Evolutionary conservation across 2,888 invertebrate genomes (phyloP).

Genomic region (Callyntrura guangdongensis): DNA sequence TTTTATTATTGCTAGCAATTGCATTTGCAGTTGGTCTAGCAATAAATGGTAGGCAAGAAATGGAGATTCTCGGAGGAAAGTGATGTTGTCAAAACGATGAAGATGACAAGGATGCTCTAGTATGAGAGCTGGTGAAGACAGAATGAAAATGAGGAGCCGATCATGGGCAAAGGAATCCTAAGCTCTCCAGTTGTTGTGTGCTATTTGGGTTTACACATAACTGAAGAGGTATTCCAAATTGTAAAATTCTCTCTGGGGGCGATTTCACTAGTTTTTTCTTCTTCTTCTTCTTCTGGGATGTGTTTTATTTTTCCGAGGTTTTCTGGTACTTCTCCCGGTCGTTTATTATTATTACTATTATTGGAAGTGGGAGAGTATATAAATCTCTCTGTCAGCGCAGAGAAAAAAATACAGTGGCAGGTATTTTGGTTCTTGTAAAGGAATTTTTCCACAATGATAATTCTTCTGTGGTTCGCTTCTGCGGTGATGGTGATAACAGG

Average conservation of each 20-base stretch:
- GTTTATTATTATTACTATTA: background rate
- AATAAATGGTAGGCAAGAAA: too few relatives aligned
- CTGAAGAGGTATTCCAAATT: constrained; percentile 64
- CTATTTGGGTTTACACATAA: constrained; percentile 64
- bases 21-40: constrained; percentile 66
- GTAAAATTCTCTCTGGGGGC: constrained; percentile 48
- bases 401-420: background rate
- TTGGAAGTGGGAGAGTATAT: too few relatives aligned
- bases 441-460: too few relatives aligned
- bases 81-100: too few relatives aligned
- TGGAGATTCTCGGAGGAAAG: too few relatives aligned
- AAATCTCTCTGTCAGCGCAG: too few relatives aligned
- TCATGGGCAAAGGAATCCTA: too few relatives aligned
- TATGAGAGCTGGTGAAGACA: background rate
- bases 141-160: background rate
- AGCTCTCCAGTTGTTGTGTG: constrained; percentile 32
- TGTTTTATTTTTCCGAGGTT: background rate
- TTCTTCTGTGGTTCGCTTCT: background rate
- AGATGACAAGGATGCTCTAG: too few relatives aligned
- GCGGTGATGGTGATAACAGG: background rate
- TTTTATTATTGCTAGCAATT: constrained; percentile 53
- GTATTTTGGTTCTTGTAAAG: too few relatives aligned
- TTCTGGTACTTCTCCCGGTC: background rate
- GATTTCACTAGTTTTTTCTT: constrained; percentile 34
- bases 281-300: constrained; percentile 21